phyloP scores from a whole-genome alignment of 2,888 invertebrate species.

The Seladonia tumulorum region DNA sequence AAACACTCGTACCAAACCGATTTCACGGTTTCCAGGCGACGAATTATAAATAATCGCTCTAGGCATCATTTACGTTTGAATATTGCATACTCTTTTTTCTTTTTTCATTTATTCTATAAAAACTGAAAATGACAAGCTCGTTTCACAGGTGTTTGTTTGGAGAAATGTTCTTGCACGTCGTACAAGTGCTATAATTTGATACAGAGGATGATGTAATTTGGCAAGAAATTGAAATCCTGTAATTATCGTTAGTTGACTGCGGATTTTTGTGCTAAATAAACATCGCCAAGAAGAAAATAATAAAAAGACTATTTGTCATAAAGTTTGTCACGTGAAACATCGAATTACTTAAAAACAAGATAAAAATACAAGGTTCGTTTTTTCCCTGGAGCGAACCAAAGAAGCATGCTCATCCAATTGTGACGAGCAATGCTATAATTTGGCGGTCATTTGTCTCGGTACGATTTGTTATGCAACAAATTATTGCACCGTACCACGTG shows the following conservation, averaged over 20 bases:
- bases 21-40: background rate
- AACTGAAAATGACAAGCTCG: background rate
- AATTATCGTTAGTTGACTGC: background rate
- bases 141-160: background rate
- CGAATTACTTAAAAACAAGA: background rate
- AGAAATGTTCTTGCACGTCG: background rate
- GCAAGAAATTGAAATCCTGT: background rate
- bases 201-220: background rate
- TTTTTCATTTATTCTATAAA: background rate
- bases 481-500: constrained; percentile 15
- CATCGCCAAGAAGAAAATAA: background rate
- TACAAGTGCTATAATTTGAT: background rate
- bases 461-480: constrained; percentile 35
- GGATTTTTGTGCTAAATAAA: background rate
- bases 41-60: background rate
- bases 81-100: background rate
- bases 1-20: background rate
- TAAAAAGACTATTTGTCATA: background rate
- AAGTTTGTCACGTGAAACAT: background rate
- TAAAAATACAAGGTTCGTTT: background rate
- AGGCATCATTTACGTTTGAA: background rate
- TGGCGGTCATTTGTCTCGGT: constrained; percentile 11
- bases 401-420: constrained; percentile 2
- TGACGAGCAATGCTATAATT: constrained; percentile 24
- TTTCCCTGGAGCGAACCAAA: background rate